Evolutionary conservation across 2,113 vertebrate species (phyloP), one percentile per base, ranked within the genome.

Genomic region (Callocephalon fimbriatum): DNA sequence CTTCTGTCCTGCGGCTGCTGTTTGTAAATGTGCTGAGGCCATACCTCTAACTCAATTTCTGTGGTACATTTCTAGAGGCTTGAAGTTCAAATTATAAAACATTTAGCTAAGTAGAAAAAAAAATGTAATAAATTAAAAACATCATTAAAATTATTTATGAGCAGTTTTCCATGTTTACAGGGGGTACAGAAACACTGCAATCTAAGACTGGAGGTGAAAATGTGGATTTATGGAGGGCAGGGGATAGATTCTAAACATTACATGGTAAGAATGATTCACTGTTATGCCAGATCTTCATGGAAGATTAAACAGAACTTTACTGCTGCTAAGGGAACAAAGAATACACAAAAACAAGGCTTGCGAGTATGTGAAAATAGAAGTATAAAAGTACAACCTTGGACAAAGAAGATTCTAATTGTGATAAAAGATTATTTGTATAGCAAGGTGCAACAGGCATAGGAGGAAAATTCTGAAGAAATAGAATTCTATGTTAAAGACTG

Each of bases 271-370:
- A 54, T 94, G 88, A 95, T 92, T 94, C 71, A 80, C 86, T 90
- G 67, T 92, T 88, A 40, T 38, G 75, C 82, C 67, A 93, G 78
- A 50, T 66, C 59, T 94, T 95, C 68, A 70, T 14, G 85, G 85
- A 93, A 94, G 66, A 90, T 92, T 94, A 96, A 94, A 90, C 88
- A 94, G 66, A 96, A 96, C 88, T 86, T 79, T 80, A 3, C 71
- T 86, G 88, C 95, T 96, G 70, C 92, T 90, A 88, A 83, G 85
- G 71, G 62, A 95, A 96, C 92, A 86, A 71, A 86, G 58, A 82
- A 88, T 71, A 95, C 71, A 90, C 45, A 95, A 86, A 93, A 18
- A 14, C 35, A 76, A 73, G 26, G 40, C 74, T 66, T 44, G 38
- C 0, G 0, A 62, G 51, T 32, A 50, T 40, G 27, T 56, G 81